Base-by-base conservation (phyloP, 2,888 invertebrate species). In the Mythimna loreyi region DNA sequence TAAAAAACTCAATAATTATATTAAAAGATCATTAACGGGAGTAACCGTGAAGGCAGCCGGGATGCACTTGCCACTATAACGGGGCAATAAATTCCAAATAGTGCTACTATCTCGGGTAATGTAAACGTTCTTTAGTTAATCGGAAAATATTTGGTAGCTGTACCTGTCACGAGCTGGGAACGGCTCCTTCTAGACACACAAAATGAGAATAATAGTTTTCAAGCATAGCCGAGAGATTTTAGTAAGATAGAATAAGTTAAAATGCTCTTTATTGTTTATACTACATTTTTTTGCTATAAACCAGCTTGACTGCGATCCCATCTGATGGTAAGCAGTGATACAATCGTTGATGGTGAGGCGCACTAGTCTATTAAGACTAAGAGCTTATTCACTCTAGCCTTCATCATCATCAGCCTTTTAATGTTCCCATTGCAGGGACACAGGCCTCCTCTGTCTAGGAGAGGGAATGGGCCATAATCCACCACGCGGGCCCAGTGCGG, bases 81-180 rank as follows among this genome's bases (percentile, higher is more conserved):
- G 87, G 88, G 81, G 90, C 88, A 89, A 93, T 93, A 94, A 94
- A 94, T 94, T 91, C 87, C 86, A 90, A 92, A 93, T 90, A 91
- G 87, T 89, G 90, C 91, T 87, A 89, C 91, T 92, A 91, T 91
- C 91, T 90, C 86, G 87, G 90, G 88, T 89, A 91, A 93, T 90
- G 89, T 91, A 91, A 92, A 90, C 90, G 89, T 91, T 91, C 87
- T 89, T 90, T 91, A 90, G 88, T 89, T 93, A 92, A 94, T 92
- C 90, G 87, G 85, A 90, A 92, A 92, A 91, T 92, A 93, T 92
- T 91, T 88, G 84, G 88, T 83, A 85, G 76, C 78, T 73, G 59
- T 82, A 82, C 82, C 82, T 82, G 80, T 82, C 82, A 74, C 56
- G 66, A 64, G 47, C 58, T 68, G 59, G 30, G 67, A 70, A 80